Evolutionary conservation across 2,888 invertebrate genomes (phyloP).

Genomic region (Lasiommata megera): DNA sequence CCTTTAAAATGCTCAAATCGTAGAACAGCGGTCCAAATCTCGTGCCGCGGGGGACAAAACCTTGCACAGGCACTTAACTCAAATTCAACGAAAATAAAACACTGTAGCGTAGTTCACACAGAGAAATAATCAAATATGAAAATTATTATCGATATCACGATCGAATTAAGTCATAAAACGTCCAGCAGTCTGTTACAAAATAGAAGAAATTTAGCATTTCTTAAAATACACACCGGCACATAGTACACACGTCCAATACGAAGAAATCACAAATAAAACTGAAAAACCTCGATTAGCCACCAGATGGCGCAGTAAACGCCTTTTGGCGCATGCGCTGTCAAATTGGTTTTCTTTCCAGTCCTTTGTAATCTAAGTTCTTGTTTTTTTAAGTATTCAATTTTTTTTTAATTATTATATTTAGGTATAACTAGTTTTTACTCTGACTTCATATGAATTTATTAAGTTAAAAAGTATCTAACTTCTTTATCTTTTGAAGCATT

Average conservation of each 20-base stretch:
- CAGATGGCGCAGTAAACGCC: conserved; percentile 46
- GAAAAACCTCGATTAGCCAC: conserved; percentile 40
- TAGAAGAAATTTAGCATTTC: conserved; percentile 64
- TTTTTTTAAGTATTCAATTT: too few relatives aligned
- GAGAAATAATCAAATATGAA: conserved; percentile 44
- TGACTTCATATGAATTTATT: too few relatives aligned
- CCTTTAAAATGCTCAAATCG: conserved; percentile 21
- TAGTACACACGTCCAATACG: conserved; percentile 56
- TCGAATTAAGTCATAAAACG: conserved; percentile 63
- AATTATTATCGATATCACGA: conserved; percentile 49
- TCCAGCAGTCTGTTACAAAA: conserved; percentile 55
- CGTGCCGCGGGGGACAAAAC: conserved; percentile 52
- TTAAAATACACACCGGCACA: conserved; percentile 48
- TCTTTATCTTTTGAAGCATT: too few relatives aligned
- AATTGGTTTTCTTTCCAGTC: background rate
- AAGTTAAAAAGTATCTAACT: too few relatives aligned
- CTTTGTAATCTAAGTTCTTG: background rate
- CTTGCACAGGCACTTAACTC: conserved; percentile 70
- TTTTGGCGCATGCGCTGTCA: conserved; percentile 64
- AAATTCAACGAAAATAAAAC: conserved; percentile 62
- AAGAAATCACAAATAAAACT: conserved; percentile 71
- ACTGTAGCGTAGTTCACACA: conserved; percentile 56
- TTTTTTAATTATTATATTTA: too few relatives aligned
- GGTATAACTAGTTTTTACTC: too few relatives aligned
- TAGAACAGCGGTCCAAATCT: conserved; percentile 31